These are phyloP conservation scores for Tragelaphus strepsiceros DNA, from an alignment of 2,113 vertebrate species.

Conservation along the genomic window DNA sequence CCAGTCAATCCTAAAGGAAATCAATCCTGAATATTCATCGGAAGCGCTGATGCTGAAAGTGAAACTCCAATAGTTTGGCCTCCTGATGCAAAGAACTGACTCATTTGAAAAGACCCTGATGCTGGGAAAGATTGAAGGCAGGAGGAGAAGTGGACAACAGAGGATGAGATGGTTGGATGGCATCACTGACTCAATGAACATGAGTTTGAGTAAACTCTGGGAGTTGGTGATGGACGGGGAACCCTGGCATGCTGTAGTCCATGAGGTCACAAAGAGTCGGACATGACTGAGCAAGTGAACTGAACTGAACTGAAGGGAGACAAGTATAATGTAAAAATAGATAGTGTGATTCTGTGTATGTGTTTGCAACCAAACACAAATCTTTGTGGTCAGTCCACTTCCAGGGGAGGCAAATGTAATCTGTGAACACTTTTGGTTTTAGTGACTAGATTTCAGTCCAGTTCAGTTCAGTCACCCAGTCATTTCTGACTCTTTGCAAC, in stretches of 20 bases:
- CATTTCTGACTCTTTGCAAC: fast-evolving
- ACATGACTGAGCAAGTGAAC: not conserved
- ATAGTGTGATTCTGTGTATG: not conserved
- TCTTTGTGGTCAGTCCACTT: not conserved
- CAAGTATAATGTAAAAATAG: not conserved
- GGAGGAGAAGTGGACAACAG: not conserved
- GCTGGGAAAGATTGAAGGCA: not conserved
- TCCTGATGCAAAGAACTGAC: fast-evolving
- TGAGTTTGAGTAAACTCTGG: not conserved
- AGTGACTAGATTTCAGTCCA: not conserved
- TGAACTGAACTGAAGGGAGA: not conserved
- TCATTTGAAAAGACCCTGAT: not conserved
- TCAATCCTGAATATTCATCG: not conserved
- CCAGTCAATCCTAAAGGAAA: not conserved
- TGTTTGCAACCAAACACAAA: not conserved
- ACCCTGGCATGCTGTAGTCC: no score
- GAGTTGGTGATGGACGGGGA: not conserved
- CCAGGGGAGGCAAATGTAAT: not conserved
- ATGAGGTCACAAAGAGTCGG: no score
- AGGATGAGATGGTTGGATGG: not conserved
- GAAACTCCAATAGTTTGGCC: not conserved
- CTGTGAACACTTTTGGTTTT: not conserved
- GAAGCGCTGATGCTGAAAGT: not conserved
- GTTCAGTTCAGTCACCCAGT: not conserved
- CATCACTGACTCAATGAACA: not conserved